Percentiles rank a stretch among this genome's conserved stretches.
Conservation (phyloP, 2,888 invertebrate genomes). For the Synergus umbraculus region DNA sequence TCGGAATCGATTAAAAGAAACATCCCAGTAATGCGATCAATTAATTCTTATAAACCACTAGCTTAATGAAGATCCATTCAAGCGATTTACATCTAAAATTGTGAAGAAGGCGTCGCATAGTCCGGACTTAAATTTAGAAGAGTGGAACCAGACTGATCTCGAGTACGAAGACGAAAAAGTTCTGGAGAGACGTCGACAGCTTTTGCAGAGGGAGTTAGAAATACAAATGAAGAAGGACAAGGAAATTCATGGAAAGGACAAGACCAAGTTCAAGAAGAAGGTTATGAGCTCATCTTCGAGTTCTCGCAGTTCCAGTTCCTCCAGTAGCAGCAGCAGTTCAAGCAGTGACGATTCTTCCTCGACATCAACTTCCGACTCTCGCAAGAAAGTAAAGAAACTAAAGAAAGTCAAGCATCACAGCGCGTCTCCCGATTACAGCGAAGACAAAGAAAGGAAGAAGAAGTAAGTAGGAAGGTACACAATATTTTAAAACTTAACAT, state of each 20-base stretch:
- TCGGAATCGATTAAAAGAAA: conserved; percentile 1
- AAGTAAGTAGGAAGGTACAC: conserved; percentile 59
- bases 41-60: conserved; percentile 48
- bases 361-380: conserved; percentile 82
- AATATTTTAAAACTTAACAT: background rate
- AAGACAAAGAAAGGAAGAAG: conserved; percentile 79
- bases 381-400: conserved; percentile 77
- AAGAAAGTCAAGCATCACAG: conserved; percentile 80
- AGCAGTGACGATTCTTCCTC: conserved; percentile 82
- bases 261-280: conserved; percentile 81
- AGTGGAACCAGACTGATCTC: conserved; percentile 88
- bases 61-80: conserved; percentile 82
- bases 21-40: background rate
- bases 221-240: conserved; percentile 88
- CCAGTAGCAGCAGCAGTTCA: conserved; percentile 82
- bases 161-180: conserved; percentile 90
- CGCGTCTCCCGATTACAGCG: conserved; percentile 83
- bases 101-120: conserved; percentile 80
- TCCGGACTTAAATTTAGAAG: conserved; percentile 84
- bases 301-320: conserved; percentile 82
- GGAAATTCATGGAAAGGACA: conserved; percentile 84
- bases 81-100: conserved; percentile 82
- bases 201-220: conserved; percentile 88
- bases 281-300: conserved; percentile 85
- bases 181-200: conserved; percentile 86